These are phyloP conservation scores for Lycaon pictus DNA, from an alignment of 2,113 vertebrate genomes.

Conservation along the genomic window DNA sequence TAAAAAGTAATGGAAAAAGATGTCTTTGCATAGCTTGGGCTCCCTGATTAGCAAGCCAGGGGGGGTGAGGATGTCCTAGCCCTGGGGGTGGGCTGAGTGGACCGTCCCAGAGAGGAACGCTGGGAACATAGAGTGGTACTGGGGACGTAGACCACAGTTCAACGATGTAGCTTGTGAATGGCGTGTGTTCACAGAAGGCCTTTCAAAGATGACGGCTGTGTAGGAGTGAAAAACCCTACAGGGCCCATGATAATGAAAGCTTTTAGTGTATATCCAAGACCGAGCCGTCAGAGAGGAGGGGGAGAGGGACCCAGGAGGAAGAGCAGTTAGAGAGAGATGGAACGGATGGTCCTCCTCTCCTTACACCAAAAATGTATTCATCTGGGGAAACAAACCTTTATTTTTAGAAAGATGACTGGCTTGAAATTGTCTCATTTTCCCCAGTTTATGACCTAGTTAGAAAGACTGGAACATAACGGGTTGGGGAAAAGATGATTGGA, in stretches of 20 bases:
- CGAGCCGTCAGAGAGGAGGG: background rate
- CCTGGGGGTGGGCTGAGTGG: background rate
- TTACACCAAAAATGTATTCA: background rate
- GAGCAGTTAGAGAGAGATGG: background rate
- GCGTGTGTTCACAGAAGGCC: background rate
- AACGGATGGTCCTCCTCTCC: background rate
- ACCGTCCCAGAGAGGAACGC: background rate
- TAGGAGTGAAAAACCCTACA: background rate
- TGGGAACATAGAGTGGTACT: background rate
- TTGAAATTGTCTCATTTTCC: background rate
- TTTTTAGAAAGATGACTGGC: conserved; percentile 32
- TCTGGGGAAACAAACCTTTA: background rate
- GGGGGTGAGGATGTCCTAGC: background rate
- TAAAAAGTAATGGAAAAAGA: background rate
- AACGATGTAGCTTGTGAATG: background rate
- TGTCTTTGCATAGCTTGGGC: background rate
- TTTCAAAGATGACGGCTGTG: background rate
- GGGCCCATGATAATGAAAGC: background rate
- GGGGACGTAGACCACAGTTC: background rate
- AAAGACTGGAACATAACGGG: background rate
- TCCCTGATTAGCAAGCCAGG: background rate
- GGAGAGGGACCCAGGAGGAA: background rate
- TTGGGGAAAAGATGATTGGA: background rate
- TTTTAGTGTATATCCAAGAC: background rate
- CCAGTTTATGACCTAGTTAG: background rate